Conservation (phyloP, 2,797 vertebrate species). For the Pitangus sulphuratus region DNA sequence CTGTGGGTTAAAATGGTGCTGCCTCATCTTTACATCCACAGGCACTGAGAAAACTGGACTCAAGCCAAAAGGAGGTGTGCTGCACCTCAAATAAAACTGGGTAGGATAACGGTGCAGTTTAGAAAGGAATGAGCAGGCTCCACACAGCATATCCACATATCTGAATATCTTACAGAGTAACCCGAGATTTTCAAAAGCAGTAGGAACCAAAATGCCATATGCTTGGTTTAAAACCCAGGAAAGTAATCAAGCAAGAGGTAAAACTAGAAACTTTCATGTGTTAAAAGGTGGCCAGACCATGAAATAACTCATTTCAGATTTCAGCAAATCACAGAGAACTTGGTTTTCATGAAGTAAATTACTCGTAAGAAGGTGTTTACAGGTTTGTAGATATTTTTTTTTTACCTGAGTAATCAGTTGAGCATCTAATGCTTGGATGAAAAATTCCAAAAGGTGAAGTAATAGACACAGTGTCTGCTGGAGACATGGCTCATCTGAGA, state of each 20-base stretch:
- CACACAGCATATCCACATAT: not conserved
- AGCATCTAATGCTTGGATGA: constrained; percentile 82
- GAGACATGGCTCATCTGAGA: constrained; percentile 77
- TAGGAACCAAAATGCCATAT: not conserved
- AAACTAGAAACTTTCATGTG: not conserved
- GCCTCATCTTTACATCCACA: not conserved
- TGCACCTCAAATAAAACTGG: not conserved
- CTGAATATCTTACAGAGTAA: not conserved
- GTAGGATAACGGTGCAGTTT: not conserved
- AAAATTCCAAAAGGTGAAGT: constrained; percentile 80
- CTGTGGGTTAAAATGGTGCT: not conserved
- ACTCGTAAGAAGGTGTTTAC: not conserved
- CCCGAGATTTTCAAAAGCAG: not conserved
- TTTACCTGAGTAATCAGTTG: constrained; percentile 85
- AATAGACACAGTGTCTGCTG: constrained; percentile 83
- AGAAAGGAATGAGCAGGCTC: not conserved
- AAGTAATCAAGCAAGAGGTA: not conserved
- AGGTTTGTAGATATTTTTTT: not conserved
- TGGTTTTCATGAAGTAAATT: not conserved
- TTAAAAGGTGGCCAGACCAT: not conserved
- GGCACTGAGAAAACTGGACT: not conserved
- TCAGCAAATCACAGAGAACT: not conserved
- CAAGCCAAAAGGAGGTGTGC: not conserved
- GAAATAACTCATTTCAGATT: not conserved
- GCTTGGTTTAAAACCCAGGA: not conserved